phyloP scores from a whole-genome alignment of 1,140 invertebrate genomes.

The Oryzaephilus surinamensis region DNA sequence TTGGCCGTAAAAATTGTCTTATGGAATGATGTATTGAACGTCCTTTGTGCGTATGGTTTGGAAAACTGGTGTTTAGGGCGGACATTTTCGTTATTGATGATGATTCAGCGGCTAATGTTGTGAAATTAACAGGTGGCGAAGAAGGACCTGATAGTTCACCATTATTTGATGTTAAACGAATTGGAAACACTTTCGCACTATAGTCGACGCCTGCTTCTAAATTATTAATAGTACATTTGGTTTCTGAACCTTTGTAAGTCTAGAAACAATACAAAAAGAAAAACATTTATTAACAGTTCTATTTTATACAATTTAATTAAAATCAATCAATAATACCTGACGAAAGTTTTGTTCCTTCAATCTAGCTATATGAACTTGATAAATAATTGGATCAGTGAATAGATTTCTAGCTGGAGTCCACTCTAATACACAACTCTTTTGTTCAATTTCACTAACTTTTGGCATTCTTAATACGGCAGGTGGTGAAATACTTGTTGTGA shows the following conservation, averaged over 20 bases:
- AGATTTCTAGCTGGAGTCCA: conserved; percentile 43
- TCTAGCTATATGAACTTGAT: conserved; percentile 53
- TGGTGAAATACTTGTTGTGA: conserved; percentile 63
- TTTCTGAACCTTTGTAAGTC: conserved; percentile 60
- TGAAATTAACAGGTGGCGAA: conserved; percentile 48
- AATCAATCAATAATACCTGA: conserved; percentile 37
- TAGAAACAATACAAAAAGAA: conserved; percentile 29
- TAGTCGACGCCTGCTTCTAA: conserved; percentile 62
- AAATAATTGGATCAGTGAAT: conserved; percentile 50
- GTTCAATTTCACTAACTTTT: conserved; percentile 41
- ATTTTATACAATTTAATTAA: conserved; percentile 6
- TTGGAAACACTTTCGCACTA: conserved; percentile 58
- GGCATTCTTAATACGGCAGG: conserved; percentile 65
- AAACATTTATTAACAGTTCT: not conserved
- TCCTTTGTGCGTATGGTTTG: conserved; percentile 14
- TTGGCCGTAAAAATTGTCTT: conserved; percentile 31
- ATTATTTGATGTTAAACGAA: conserved; percentile 44
- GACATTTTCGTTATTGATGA: conserved; percentile 9
- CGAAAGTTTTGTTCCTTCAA: conserved; percentile 49
- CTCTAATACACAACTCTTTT: conserved; percentile 41
- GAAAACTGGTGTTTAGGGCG: conserved; percentile 16
- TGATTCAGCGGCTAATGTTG: conserved; percentile 29
- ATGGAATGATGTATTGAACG: conserved; percentile 21
- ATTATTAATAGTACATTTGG: conserved; percentile 51
- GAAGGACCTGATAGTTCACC: conserved; percentile 53